Evolutionary conservation across 2,888 invertebrate species (phyloP).

Genomic region (Leucozona laternaria): DNA sequence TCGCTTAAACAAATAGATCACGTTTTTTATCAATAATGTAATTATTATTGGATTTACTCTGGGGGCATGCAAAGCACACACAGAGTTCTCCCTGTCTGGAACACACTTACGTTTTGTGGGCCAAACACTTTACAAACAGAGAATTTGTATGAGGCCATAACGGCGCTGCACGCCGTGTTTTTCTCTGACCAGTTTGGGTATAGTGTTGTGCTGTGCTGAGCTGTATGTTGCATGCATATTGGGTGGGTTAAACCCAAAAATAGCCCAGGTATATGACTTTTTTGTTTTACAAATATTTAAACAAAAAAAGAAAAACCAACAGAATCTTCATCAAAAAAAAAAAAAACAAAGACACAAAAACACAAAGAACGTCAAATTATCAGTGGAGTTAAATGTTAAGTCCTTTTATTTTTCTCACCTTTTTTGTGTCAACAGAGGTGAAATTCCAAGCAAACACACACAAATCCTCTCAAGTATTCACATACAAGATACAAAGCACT

Average conservation of each 20-base stretch:
- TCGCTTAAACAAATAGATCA: constrained; percentile 75
- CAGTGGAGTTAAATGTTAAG: constrained; percentile 23
- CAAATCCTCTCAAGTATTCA: constrained; percentile 50
- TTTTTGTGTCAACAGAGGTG: constrained; percentile 61
- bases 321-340: constrained; percentile 34
- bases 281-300: constrained; percentile 53
- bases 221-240: neutral
- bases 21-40: constrained; percentile 71
- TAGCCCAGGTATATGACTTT: constrained; percentile 25
- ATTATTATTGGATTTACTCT: constrained; percentile 58
- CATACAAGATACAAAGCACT: constrained; percentile 55
- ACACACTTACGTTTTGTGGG: constrained; percentile 6
- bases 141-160: constrained; percentile 17
- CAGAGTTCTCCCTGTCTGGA: constrained; percentile 14
- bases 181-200: constrained; percentile 48
- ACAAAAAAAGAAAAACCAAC: constrained; percentile 11
- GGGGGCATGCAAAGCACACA: constrained; percentile 24
- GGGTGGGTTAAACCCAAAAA: constrained; percentile 50
- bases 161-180: neutral
- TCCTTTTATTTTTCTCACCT: constrained; percentile 45
- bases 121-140: constrained; percentile 29
- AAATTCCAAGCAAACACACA: constrained; percentile 46
- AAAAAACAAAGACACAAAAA: constrained; percentile 2
- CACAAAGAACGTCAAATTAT: constrained; percentile 58
- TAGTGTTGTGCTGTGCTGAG: constrained; percentile 6